These are phyloP conservation scores for Bambusicola thoracicus DNA, from an alignment of 2,113 vertebrate species.

Conservation along the genomic window DNA sequence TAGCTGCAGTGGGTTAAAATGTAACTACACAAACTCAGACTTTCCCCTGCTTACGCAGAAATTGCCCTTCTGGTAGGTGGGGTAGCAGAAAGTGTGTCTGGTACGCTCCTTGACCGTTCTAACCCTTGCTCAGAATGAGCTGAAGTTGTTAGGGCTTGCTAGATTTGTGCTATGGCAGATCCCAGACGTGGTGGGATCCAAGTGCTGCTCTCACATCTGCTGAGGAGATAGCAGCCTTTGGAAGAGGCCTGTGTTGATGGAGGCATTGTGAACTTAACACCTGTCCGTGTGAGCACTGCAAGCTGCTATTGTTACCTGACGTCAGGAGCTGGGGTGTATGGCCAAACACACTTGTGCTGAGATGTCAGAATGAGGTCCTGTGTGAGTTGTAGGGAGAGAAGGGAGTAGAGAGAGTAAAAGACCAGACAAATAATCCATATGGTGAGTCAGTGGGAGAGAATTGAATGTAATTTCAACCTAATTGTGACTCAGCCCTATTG, in stretches of 20 bases:
- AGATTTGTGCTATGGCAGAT: not conserved
- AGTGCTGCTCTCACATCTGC: not conserved
- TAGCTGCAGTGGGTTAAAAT: not conserved
- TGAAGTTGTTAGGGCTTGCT: not conserved
- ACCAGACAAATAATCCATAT: slow-evolving; percentile 7
- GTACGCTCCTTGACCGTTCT: not conserved
- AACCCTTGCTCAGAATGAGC: not conserved
- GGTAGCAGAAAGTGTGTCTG: not conserved
- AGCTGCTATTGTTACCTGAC: not conserved
- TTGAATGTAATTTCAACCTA: not conserved
- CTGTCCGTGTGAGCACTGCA: rapidly evolving
- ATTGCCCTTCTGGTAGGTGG: not conserved
- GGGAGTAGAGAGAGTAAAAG: not conserved
- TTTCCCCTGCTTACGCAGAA: slow-evolving; percentile 2
- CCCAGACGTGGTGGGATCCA: rapidly evolving
- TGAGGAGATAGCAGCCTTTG: not conserved
- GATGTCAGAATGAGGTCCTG: not conserved
- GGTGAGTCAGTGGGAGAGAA: slow-evolving; percentile 49
- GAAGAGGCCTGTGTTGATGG: not conserved
- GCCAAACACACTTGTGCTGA: rapidly evolving
- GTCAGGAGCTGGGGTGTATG: not conserved
- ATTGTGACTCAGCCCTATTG: slow-evolving; percentile 24
- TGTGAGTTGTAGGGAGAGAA: not conserved
- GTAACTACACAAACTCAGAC: not conserved
- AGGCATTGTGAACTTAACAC: rapidly evolving